Percentiles rank a stretch among this genome's conserved stretches.
Evolutionary conservation across 2,797 vertebrate species (phyloP).

Genomic region (Rallus crepitans): DNA sequence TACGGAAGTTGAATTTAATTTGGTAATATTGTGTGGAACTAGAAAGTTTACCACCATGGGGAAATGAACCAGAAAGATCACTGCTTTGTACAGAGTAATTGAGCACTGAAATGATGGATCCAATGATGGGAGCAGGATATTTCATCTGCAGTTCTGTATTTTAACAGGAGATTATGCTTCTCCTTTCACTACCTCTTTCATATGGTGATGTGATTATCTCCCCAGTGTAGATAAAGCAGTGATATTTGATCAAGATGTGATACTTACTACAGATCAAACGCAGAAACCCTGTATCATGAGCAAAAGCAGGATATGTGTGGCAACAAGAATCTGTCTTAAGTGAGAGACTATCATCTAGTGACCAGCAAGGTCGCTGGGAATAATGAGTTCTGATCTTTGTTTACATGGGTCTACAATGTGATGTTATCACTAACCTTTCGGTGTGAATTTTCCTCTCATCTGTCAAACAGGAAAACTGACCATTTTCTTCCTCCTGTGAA

Average conservation of each 20-base stretch:
- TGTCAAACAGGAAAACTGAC: background rate
- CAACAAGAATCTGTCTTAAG: background rate
- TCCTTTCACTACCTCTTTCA: background rate
- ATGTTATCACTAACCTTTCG: background rate
- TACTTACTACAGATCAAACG: background rate
- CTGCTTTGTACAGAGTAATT: background rate
- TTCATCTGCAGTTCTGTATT: background rate
- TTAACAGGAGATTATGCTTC: background rate
- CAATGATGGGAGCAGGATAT: background rate
- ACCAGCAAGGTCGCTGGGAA: background rate
- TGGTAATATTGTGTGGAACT: background rate
- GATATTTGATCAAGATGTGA: background rate
- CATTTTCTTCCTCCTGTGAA: background rate
- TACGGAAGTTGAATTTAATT: background rate
- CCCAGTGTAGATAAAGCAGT: background rate
- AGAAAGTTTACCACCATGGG: rapidly evolving
- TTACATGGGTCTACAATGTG: background rate
- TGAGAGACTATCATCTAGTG: background rate
- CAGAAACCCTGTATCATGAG: background rate
- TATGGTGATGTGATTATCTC: background rate
- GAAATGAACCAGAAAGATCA: background rate
- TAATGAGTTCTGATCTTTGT: background rate
- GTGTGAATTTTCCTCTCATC: background rate
- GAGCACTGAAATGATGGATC: background rate
- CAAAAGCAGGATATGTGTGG: background rate